A percentile compares a stretch with the other conserved stretches of the same genome.
Evolutionary conservation across 2,888 invertebrate genomes (phyloP).

Genomic region (Coelinius sp.): DNA sequence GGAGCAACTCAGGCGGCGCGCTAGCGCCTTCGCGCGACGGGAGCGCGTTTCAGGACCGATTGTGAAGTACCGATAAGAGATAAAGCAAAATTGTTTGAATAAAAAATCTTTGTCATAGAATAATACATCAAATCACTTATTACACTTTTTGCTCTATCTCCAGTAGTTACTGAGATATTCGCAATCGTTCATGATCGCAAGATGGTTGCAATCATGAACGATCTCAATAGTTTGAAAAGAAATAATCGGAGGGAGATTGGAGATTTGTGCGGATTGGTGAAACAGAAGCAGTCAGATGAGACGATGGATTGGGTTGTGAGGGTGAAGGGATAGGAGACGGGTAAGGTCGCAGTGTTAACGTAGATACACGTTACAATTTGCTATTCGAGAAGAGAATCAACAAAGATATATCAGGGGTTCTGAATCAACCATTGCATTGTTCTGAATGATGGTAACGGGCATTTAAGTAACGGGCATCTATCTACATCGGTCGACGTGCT

Average conservation of each 20-base stretch:
- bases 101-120: no score
- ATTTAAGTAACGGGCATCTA: constrained; percentile 6
- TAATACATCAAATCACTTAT: no score
- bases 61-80: no score
- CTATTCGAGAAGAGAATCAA: constrained; percentile 19
- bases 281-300: neutral
- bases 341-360: constrained; percentile 11
- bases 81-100: no score
- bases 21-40: no score
- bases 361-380: constrained; percentile 17
- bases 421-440: neutral
- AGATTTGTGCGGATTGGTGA: constrained; percentile 12
- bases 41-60: no score
- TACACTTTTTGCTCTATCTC: no score
- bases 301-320: neutral
- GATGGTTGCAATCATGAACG: constrained; percentile 5
- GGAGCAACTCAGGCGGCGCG: no score
- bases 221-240: neutral
- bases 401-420: neutral
- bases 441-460: constrained; percentile 27
- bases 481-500: neutral
- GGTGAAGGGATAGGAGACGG: neutral
- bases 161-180: no score
- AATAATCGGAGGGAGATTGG: constrained; percentile 11
- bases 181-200: no score